Conservation (phyloP, 2,113 vertebrate species). For the Rattus rattus region DNA sequence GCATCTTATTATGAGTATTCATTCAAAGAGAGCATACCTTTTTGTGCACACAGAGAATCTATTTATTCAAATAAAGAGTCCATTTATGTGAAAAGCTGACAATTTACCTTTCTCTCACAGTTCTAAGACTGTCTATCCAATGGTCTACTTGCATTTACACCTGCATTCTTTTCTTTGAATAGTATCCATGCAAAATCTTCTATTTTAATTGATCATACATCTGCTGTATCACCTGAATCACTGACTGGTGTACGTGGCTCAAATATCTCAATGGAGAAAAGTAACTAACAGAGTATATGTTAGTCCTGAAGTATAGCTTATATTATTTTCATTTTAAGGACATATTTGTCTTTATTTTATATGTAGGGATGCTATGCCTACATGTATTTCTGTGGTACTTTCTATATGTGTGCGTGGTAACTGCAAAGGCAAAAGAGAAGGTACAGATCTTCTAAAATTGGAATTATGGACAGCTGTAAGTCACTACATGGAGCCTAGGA, state of each 20-base stretch:
- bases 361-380: neutral
- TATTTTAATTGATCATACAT: constrained; percentile 28
- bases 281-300: constrained; percentile 26
- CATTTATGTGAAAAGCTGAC: constrained; percentile 65
- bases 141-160: constrained; percentile 24
- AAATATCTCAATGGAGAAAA: constrained; percentile 20
- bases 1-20: constrained; percentile 58
- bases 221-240: neutral
- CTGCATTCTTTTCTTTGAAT: constrained; percentile 45
- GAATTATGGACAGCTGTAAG: neutral
- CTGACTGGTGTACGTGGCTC: neutral
- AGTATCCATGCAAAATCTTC: neutral
- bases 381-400: neutral
- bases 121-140: constrained; percentile 36
- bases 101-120: constrained; percentile 50
- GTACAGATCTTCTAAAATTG: neutral
- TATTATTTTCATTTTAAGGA: neutral
- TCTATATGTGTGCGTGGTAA: neutral
- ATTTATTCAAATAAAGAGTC: constrained; percentile 65
- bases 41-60: constrained; percentile 50
- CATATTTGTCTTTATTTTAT: neutral
- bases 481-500: neutral
- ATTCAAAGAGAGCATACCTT: constrained; percentile 53
- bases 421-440: neutral
- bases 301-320: neutral